Percentiles rank a stretch among this genome's conserved stretches.
phyloP scores from a whole-genome alignment of 1,140 invertebrate species.

The Aradophagus sp. region DNA sequence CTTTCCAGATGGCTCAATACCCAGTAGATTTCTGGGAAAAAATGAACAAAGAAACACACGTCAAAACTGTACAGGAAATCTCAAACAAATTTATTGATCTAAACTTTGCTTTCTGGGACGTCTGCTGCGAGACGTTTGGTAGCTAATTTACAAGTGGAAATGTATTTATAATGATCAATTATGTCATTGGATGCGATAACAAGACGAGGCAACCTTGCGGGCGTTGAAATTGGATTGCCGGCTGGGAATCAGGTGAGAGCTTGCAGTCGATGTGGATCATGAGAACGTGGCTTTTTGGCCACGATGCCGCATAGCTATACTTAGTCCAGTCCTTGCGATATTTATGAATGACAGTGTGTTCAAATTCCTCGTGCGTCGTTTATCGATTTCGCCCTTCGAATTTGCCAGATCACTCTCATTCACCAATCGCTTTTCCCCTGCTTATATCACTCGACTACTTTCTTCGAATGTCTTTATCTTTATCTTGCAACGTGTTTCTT shows the following conservation, averaged over 20 bases:
- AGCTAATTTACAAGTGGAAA: constrained; percentile 7
- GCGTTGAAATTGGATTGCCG: constrained; percentile 48
- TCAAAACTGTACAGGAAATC: not conserved
- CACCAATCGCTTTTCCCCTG: no score
- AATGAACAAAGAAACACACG: no score
- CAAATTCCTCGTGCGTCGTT: not conserved
- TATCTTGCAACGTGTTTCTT: no score
- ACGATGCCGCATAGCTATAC: constrained; percentile 21
- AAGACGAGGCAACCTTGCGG: constrained; percentile 46
- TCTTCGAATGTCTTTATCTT: no score
- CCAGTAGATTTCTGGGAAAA: no score
- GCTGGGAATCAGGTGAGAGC: constrained; percentile 44
- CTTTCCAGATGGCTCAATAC: no score
- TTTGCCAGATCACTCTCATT: no score
- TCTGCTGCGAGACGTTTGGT: not conserved
- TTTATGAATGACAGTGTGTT: constrained; percentile 40
- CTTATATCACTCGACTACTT: no score
- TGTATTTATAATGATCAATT: constrained; percentile 39
- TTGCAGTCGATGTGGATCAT: constrained; percentile 47
- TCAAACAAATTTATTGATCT: not conserved
- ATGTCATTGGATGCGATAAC: constrained; percentile 48
- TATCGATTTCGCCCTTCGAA: no score
- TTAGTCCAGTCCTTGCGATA: constrained; percentile 45
- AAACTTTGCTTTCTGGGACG: no score
- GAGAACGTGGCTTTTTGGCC: constrained; percentile 49